A percentile compares a stretch with the other conserved stretches of the same genome.
These are phyloP conservation scores for Prinia subflava DNA, from an alignment of 2,113 vertebrate species.

Conservation along the genomic window DNA sequence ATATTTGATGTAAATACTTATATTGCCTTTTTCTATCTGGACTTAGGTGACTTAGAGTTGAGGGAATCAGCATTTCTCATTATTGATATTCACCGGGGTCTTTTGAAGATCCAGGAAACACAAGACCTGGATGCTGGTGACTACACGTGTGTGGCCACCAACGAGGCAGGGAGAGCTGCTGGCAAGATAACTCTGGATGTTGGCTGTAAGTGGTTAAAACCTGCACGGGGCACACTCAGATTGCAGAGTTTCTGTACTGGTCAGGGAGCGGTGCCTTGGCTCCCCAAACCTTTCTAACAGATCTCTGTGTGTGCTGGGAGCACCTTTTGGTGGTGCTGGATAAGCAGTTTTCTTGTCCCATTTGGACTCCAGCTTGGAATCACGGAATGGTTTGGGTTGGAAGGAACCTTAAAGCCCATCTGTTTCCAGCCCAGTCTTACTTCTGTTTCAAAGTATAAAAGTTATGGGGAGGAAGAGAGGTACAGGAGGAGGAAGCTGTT, in stretches of 20 bases:
- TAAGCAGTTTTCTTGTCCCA: background rate
- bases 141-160: constrained; percentile 88
- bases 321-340: background rate
- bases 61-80: constrained; percentile 77
- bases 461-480: background rate
- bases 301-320: background rate
- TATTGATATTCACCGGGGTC: constrained; percentile 76
- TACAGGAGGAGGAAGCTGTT: background rate
- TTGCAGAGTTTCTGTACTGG: background rate
- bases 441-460: background rate
- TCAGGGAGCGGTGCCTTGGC: background rate
- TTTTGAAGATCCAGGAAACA: constrained; percentile 85
- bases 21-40: background rate
- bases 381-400: background rate
- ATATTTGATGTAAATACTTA: background rate
- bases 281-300: background rate
- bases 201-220: constrained; percentile 81
- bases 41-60: constrained; percentile 82
- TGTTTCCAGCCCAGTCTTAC: background rate
- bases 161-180: constrained; percentile 84
- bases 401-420: background rate
- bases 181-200: constrained; percentile 88
- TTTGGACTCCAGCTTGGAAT: background rate
- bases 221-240: background rate
- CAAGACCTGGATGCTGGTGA: constrained; percentile 87